Evolutionary conservation across 2,113 vertebrate genomes (phyloP).

Genomic region (Lampris incognitus): DNA sequence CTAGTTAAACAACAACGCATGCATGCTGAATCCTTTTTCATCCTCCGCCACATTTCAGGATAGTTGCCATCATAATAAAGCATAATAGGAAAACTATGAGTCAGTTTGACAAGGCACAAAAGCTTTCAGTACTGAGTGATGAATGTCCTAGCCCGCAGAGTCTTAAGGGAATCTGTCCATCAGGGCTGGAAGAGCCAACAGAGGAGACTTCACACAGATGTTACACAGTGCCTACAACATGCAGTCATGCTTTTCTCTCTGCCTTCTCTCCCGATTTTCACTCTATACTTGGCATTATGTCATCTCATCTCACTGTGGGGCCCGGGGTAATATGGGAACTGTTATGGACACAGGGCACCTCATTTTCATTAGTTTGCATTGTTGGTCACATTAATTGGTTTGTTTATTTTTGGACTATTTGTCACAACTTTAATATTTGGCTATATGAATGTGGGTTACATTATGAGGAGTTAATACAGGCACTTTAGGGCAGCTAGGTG

Average conservation of each 20-base stretch:
- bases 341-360: too few species aligned
- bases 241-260: background rate
- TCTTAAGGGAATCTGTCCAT: slow-evolving; percentile 30
- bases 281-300: slow-evolving; percentile 21
- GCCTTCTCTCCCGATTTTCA: slow-evolving; percentile 8
- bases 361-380: too few species aligned
- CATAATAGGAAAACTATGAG: slow-evolving; percentile 11
- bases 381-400: too few species aligned
- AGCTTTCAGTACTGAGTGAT: slow-evolving; percentile 9
- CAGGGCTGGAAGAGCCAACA: background rate
- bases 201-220: slow-evolving; percentile 33
- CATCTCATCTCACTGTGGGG: slow-evolving; percentile 12
- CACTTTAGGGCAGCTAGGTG: too few species aligned
- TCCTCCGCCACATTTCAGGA: background rate
- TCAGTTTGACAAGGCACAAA: slow-evolving; percentile 36
- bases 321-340: too few species aligned
- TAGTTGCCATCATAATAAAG: background rate
- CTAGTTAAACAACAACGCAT: slow-evolving; percentile 30
- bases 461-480: too few species aligned
- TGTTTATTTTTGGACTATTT: too few species aligned
- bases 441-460: too few species aligned
- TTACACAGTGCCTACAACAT: slow-evolving; percentile 13
- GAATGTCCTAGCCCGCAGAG: background rate
- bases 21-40: background rate
- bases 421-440: too few species aligned